Conservation (phyloP, 2,888 invertebrate genomes). For the Ichneumon xanthorius region DNA sequence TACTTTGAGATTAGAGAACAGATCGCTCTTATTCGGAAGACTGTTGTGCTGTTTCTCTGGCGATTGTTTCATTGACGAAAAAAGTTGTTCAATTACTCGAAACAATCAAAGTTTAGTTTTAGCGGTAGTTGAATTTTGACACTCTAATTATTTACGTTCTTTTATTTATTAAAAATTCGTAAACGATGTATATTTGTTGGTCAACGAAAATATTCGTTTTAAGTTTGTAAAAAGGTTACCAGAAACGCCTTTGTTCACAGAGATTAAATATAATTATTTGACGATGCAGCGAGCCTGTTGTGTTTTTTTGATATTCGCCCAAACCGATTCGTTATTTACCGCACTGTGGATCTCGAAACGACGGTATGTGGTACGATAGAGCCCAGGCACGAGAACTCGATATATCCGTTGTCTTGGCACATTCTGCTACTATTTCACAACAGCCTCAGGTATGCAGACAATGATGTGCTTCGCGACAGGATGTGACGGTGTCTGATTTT, state of each 20-base stretch:
- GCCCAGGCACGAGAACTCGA: background rate
- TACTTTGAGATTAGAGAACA: slow-evolving; percentile 24
- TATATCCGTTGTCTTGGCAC: slow-evolving; percentile 35
- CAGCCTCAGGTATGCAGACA: slow-evolving; percentile 31
- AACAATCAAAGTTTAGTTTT: slow-evolving; percentile 6
- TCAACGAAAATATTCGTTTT: background rate
- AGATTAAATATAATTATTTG: slow-evolving; percentile 8
- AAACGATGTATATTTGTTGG: background rate
- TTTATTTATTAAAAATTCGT: slow-evolving; percentile 11
- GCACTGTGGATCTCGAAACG: background rate
- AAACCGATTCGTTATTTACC: background rate
- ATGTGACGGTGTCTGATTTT: slow-evolving; percentile 2
- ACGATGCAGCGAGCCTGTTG: background rate
- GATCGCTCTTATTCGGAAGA: slow-evolving; percentile 30
- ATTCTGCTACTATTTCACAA: slow-evolving; percentile 10
- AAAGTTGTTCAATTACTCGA: slow-evolving; percentile 4
- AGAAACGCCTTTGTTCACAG: background rate
- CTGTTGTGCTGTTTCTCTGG: slow-evolving; percentile 5
- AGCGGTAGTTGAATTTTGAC: background rate
- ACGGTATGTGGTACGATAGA: background rate
- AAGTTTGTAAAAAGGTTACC: background rate
- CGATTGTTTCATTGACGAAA: slow-evolving; percentile 1
- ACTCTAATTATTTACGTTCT: background rate
- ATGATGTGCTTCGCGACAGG: slow-evolving; percentile 32
- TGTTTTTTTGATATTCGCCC: background rate